Evolutionary conservation across 2,113 vertebrate species (phyloP), one percentile per base, ranked within the genome.

Genomic region (Scalopus aquaticus): DNA sequence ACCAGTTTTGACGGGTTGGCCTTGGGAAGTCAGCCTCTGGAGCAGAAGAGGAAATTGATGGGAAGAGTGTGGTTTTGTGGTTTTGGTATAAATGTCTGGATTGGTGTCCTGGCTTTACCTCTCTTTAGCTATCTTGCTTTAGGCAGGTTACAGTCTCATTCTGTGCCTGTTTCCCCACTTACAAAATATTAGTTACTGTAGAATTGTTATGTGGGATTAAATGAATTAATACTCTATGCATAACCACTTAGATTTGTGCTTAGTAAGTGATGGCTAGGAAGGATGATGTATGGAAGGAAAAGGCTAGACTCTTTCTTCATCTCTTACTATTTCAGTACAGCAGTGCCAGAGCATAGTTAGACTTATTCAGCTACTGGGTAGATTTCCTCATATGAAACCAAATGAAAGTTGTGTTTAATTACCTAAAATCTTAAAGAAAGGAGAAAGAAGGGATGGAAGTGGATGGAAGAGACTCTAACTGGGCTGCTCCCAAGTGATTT

Each of bases 331-430:
- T 91, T 82, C 69, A 39, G 58, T 42, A 46, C 37, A 49, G 9
- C 42, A 60, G 19, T 17, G 65, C 58, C 78, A 79, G 88, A 82
- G 54, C 22, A 42, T 32, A 84, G 42, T 24, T 51, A 54, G 87
- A 42, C 54, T 78, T n/a, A 89, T 13, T 91, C 67, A 64, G 20
- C 88, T 39, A 9, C 64, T 42, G 32, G 76, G 60, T 54, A 91
- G 74, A 91, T 76, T 93, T 95, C 65, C 79, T 94, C 85, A 95
- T 83, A 74, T 3, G 65, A 96, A 44, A 24, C 46, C 76, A 67
- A 39, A 28, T 5, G 24, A 93, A 22, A 32, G 54, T 35, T 95
- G 67, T 73, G 1, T 74, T 64, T 95, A 95, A 81, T 60, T 89
- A 46, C 70, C 54, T 84, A 88, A 96, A 86, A 39, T 26, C 69